Evolutionary conservation across 2,797 vertebrate genomes (phyloP).

Genomic region (Betta splendens): DNA sequence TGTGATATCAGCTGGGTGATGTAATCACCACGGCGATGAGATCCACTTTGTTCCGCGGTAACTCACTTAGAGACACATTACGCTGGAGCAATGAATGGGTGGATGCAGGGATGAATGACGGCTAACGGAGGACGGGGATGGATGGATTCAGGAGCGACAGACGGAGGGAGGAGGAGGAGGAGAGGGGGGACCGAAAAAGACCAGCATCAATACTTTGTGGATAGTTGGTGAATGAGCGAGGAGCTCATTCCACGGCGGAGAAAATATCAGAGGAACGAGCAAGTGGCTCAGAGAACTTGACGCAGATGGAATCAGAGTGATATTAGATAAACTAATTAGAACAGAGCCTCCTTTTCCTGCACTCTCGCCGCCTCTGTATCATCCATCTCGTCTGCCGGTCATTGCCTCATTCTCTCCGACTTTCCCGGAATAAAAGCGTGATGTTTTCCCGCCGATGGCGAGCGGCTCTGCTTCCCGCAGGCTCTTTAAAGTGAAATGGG

Average conservation of each 20-base stretch:
- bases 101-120: constrained; percentile 49
- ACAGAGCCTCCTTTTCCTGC: constrained; percentile 66
- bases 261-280: constrained; percentile 1
- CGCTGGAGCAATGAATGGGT: constrained; percentile 53
- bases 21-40: constrained; percentile 56
- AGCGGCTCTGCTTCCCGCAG: constrained; percentile 76
- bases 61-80: constrained; percentile 70
- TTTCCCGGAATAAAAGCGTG: constrained; percentile 74
- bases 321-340: constrained; percentile 73
- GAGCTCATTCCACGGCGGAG: not conserved
- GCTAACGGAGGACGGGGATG: constrained; percentile 10
- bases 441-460: constrained; percentile 76
- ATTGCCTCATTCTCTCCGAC: constrained; percentile 64
- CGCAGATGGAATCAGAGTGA: constrained; percentile 49
- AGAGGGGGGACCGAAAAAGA: not conserved
- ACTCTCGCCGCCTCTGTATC: constrained; percentile 60
- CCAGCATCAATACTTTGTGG: not conserved
- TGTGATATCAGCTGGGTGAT: constrained; percentile 53
- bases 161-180: not conserved
- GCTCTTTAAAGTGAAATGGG: constrained; percentile 78
- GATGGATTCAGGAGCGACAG: not conserved
- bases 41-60: constrained; percentile 69
- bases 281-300: constrained; percentile 28
- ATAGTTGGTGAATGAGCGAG: not conserved
- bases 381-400: constrained; percentile 70